phyloP scores from a whole-genome alignment of 1,140 invertebrate genomes.

The Campodea augens region DNA sequence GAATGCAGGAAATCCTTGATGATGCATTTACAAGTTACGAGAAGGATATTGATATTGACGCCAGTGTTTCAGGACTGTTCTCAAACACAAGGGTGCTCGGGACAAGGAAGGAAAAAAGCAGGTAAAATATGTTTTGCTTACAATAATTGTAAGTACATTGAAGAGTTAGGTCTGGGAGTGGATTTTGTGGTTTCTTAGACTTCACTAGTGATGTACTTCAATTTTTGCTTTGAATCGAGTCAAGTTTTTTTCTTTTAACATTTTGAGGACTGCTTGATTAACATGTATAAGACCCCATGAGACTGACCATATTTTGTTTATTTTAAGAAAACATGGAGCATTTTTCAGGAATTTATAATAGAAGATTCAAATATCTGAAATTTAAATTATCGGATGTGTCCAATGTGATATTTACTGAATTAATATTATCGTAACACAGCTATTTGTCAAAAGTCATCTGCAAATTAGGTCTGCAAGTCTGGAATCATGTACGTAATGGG shows the following conservation, averaged over 20 bases:
- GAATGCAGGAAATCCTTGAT: constrained; percentile 49
- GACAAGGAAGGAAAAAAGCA: constrained; percentile 5
- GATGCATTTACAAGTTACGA: constrained; percentile 44
- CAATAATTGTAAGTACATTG: constrained; percentile 20
- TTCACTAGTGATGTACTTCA: constrained; percentile 11
- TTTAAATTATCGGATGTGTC: no score
- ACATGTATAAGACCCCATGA: no score
- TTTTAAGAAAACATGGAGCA: no score
- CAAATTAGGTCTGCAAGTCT: no score
- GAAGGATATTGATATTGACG: constrained; percentile 50
- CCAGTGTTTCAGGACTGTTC: constrained; percentile 20
- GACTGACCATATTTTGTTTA: no score
- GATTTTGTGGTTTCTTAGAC: constrained; percentile 21
- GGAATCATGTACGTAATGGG: no score
- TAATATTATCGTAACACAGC: no score
- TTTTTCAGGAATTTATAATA: no score
- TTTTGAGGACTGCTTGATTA: no score
- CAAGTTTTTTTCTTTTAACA: not conserved
- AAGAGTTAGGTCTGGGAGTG: constrained; percentile 21
- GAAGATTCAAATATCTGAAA: no score
- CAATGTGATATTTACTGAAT: no score
- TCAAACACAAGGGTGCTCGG: constrained; percentile 7
- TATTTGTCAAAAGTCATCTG: no score
- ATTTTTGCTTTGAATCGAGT: constrained; percentile 6
- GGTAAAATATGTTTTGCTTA: constrained; percentile 7